phyloP scores from a whole-genome alignment of 2,113 vertebrate genomes.

The Syngnathus floridae region DNA sequence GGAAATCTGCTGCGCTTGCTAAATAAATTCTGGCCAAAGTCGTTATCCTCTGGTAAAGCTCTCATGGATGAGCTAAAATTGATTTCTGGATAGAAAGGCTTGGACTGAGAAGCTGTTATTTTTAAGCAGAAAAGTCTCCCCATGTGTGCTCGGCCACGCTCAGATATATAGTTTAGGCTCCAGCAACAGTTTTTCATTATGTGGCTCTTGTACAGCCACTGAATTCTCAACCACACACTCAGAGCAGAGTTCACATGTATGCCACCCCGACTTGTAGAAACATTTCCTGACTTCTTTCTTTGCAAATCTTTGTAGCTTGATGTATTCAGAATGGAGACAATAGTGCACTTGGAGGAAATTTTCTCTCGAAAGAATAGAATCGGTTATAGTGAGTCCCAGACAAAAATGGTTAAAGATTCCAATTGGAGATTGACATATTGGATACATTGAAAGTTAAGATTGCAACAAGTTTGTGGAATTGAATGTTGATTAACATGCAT shows the following conservation, averaged over 20 bases:
- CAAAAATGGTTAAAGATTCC: not conserved
- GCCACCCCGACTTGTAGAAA: not conserved
- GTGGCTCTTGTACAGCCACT: conserved; percentile 18
- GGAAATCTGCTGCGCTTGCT: conserved; percentile 56
- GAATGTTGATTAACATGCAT: too few relatives aligned
- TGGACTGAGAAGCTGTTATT: conserved; percentile 43
- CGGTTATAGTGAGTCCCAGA: not conserved
- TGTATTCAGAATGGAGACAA: not conserved
- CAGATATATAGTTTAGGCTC: conserved; percentile 31
- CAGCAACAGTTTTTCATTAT: conserved; percentile 30
- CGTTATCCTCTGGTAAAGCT: conserved; percentile 50
- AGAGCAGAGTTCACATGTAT: conserved; percentile 14
- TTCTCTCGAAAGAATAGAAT: not conserved
- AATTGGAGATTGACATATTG: too few relatives aligned
- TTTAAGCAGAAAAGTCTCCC: conserved; percentile 43
- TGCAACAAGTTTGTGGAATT: too few relatives aligned
- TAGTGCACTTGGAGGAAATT: not conserved
- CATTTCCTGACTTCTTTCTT: not conserved
- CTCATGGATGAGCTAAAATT: conserved; percentile 47
- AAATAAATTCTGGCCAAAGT: conserved; percentile 34
- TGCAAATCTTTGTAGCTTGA: not conserved
- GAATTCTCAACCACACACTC: conserved; percentile 22
- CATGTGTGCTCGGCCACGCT: conserved; percentile 25
- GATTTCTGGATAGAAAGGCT: conserved; percentile 48
- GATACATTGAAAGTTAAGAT: too few relatives aligned